These are phyloP conservation scores for Cyprinella venusta DNA, from an alignment of 2,797 vertebrate species.

Conservation along the genomic window DNA sequence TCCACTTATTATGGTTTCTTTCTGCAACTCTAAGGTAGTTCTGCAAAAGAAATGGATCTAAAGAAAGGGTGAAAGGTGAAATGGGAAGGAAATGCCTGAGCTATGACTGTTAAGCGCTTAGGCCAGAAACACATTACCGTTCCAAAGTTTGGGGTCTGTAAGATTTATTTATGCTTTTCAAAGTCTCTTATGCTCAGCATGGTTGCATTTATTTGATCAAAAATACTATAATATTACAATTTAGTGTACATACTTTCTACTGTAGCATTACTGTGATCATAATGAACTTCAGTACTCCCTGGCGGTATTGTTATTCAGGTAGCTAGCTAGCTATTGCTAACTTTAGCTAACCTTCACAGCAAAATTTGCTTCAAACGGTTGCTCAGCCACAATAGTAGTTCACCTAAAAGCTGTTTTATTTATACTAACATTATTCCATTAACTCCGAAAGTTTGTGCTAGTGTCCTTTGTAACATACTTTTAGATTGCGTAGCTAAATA, in stretches of 20 bases:
- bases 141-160: background rate
- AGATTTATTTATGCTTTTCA: background rate
- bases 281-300: background rate
- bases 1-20: conserved; percentile 32
- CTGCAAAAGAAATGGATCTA: conserved; percentile 18
- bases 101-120: background rate
- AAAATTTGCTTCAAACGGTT: background rate
- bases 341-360: background rate
- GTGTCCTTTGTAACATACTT: background rate
- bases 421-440: background rate
- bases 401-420: background rate
- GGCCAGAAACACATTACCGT: background rate
- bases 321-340: background rate
- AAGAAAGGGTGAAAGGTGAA: conserved; percentile 49
- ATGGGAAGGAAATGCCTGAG: conserved; percentile 49
- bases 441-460: background rate
- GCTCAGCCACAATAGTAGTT: background rate
- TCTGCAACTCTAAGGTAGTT: conserved; percentile 39
- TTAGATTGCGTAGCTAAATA: background rate
- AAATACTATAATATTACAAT: background rate
- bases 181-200: background rate
- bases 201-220: background rate
- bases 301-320: background rate
- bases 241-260: background rate
- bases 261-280: background rate